Base-by-base conservation (phyloP, 2,888 invertebrate species). In the Apomyelois bistriatella region DNA sequence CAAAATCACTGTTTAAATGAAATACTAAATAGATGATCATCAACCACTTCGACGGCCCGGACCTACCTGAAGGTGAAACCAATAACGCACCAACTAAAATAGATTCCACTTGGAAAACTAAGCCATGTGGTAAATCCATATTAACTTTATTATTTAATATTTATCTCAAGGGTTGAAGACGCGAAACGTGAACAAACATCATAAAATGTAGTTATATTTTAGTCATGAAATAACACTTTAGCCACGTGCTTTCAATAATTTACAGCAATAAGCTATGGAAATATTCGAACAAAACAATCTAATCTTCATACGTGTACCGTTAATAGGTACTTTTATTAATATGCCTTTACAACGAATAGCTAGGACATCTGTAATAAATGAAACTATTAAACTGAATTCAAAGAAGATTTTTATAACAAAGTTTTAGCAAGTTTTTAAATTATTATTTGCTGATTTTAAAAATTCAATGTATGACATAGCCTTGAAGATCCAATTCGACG, bases 131-230 rank as follows among this genome's bases (percentile, higher is more conserved):
- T 43, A 12, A 46, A 7, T 32, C 15, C 46, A 16, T 52, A 32
- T 15, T 47, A 17, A 50, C 43, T 36, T 35, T 47, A 46, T 46
- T 37, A 49, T 38, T 30, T 41, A 37, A 52, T 46, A 30, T 40
- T 62, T 60, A 56, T 61, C 61, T 55, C 53, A 65, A 59, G 63
- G 67, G 72, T 72, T 60, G 66, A 60, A 64, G 64, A 66, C 62
- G 60, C 65, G 57, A 62, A 67, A 61, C 60, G 70, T 86, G 84
- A 72, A 79, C 71, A 85, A 86, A 84, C 86, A 84, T 72, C 73
- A 66, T 83, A 70, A 80, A 80, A 68, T 66, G 61, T 61, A 70
- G 62, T 66, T 58, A 63, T 57, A 59, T 66, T 60, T 64, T 65
- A 66, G 65, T 57, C 58, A 59, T 59, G 56, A 58, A 64, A 60